Evolutionary conservation across 2,888 invertebrate genomes (phyloP).

Genomic region (Isotomurus palustris): DNA sequence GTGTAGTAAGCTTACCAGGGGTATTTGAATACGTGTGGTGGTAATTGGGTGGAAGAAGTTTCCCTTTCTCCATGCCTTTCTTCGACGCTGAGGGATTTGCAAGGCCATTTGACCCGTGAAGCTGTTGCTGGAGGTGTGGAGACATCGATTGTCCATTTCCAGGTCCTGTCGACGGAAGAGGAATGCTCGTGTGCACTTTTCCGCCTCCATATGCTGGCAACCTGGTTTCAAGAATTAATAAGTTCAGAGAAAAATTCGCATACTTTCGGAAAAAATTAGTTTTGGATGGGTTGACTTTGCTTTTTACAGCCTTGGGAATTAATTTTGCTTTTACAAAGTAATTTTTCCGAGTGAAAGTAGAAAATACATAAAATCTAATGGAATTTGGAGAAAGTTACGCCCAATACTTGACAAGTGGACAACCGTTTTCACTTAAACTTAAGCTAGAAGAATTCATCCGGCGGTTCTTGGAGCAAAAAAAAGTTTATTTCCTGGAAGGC

Average conservation of each 20-base stretch:
- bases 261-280: too few species aligned
- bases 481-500: too few species aligned
- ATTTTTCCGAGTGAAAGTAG: background rate
- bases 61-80: background rate
- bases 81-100: background rate
- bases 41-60: background rate
- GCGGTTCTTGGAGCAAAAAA: background rate
- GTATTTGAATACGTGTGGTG: slow-evolving; percentile 2
- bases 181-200: background rate
- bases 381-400: background rate
- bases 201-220: background rate
- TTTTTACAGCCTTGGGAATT: background rate
- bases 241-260: too few species aligned
- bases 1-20: too few species aligned
- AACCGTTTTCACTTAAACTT: background rate
- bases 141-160: background rate
- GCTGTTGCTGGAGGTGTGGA: background rate
- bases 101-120: background rate
- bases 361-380: background rate
- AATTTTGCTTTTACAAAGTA: background rate
- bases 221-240: background rate
- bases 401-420: background rate
- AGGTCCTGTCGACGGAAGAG: background rate
- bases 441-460: background rate
- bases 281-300: background rate